Evolutionary conservation across 2,888 invertebrate genomes (phyloP), one percentile per base, ranked within the genome.

Genomic region (Mantis religiosa): DNA sequence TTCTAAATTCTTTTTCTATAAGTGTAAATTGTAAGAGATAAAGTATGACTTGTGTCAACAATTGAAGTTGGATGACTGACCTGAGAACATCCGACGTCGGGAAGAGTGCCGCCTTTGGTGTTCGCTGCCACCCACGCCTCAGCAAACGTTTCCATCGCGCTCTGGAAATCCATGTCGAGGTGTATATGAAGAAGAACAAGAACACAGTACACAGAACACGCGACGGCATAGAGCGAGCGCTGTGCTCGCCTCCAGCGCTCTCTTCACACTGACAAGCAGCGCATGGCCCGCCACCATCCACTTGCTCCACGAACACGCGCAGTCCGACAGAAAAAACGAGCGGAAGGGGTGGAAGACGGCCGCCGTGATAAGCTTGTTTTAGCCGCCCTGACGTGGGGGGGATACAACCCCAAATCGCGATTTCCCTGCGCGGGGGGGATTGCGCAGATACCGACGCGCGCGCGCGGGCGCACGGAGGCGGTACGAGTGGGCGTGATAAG

Each of bases 101-200:
- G 87, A 34, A 90, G 88, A 7, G 89, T 83, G 4, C 89, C 90
- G 91, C 95, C 94, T 93, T 97, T 97, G 92, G 97, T 96, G 93
- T 97, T 97, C 93, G 98, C 98, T 91, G 98, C 98, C 92, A 98
- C 98, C 98, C 98, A 98, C 92, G 98, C 98, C 95, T 98, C 98
- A 91, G 98, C 98, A 94, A 98, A 98, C 92, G 98, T 98, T 95
- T 98, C 98, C 98, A 98, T 98, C 92, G 98, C 98, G 96, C 98
- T 98, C 95, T 98, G 98, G 96, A 98, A 98, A 97, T 98, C 98
- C 98, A 98, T 98, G 20, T 71, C 20, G 20, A 71, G 54, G 20
- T 20, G 12, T 30, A 20, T 20, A 14, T 41, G 54, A 71, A 2
- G 54, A 25, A 20, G 2, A 71, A 71, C 54, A 71, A 20, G 4